Base-by-base conservation (phyloP, 2,113 vertebrate species). In the Lanius collurio region DNA sequence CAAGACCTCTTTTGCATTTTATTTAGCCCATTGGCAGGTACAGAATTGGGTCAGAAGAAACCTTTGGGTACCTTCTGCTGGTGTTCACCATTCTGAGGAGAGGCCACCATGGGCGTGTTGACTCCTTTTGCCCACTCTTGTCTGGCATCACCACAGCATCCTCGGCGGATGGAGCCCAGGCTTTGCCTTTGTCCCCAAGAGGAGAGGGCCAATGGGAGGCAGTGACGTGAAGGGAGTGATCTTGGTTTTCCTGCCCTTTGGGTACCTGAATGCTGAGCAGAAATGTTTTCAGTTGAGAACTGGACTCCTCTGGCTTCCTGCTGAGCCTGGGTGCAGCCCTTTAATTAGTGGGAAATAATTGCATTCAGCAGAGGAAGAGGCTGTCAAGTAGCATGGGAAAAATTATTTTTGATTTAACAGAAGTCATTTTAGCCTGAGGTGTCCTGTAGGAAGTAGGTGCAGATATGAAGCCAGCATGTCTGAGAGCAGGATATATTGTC, bases 301-400 rank as follows among this genome's bases (percentile, higher is more conserved):
- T 37, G 33, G 67, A 37, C 24, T 86, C 56, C 39, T 74, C 35
- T 0, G 0, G 15, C n/a, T 86, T 96, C 56, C 55, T 44, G 35
- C 71, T 87, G 50, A 88, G 50, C 19, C 37, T 63, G 74, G 46
- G 16, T 74, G 46, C 64, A 74, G 52, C 64, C 39, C n/a, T 95
- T 86, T 93, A 86, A 93, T 93, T 89, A 88, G 56, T 30, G 35
- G 33, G 44, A 95, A 47, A 68, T 93, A 93, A 86, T 92, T 90
- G 73, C 52, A 52, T 52, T 53, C 74, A 44, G 81, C 53, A 81
- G 83, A 81, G 64, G 37, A 92, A 79, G 53, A 93, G 28, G 28
- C n/a, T 89, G 71, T 90, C 84, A 59, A 14, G 55, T 55, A 77
- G 46, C 31, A 60, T 44, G 75, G 59, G 47, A 56, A 83, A 64